Conservation (phyloP, 2,888 invertebrate species). For the Morinoia aosen region DNA sequence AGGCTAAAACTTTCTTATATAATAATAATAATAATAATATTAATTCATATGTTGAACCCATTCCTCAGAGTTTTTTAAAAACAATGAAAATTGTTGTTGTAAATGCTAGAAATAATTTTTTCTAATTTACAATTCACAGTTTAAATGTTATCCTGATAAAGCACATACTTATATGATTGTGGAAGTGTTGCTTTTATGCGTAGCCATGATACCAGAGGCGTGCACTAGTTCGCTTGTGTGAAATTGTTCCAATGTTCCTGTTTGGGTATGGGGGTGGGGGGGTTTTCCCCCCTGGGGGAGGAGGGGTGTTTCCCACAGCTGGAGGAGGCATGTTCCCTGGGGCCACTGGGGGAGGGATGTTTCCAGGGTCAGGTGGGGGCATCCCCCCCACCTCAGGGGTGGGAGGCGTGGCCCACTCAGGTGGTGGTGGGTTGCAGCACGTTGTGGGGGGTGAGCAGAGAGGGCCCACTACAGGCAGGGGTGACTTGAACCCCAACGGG, state of each 20-base stretch:
- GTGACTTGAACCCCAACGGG: background rate
- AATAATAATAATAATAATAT: too few species aligned
- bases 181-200: background rate
- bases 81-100: too few species aligned
- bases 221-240: background rate
- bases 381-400: background rate
- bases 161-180: background rate
- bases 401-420: background rate
- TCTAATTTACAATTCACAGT: background rate
- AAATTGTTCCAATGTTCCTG: background rate
- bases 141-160: background rate
- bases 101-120: too few species aligned
- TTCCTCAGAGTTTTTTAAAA: too few species aligned
- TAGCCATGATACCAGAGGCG: background rate
- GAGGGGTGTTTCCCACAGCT: background rate
- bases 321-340: too few species aligned
- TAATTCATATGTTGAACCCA: too few species aligned
- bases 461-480: background rate
- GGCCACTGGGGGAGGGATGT: background rate
- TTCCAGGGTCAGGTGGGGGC: background rate
- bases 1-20: too few species aligned
- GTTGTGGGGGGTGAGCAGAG: constrained; percentile 11
- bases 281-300: constrained; percentile 5
- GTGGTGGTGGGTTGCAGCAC: background rate
- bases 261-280: constrained; percentile 12